Percentiles rank a stretch among this genome's conserved stretches.
These are phyloP conservation scores for Diglossa cyanea DNA, from an alignment of 2,797 vertebrate genomes.

Conservation along the genomic window DNA sequence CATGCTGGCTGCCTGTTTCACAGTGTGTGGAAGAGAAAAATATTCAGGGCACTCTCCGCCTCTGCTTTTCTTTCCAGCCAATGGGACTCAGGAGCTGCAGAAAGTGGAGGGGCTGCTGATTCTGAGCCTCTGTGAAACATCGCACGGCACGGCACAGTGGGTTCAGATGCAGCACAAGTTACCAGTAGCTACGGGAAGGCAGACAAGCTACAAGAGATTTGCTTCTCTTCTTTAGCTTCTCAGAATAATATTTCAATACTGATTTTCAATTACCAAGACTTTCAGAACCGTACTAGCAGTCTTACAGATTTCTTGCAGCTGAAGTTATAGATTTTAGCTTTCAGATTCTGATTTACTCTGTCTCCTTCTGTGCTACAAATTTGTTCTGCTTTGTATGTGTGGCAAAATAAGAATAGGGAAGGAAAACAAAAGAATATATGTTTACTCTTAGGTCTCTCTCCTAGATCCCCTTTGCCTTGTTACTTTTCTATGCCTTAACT, in stretches of 20 bases:
- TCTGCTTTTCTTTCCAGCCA: constrained; percentile 64
- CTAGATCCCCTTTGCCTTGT: background rate
- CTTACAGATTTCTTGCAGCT: background rate
- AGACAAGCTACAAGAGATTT: background rate
- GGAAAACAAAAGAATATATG: background rate
- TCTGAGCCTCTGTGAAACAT: background rate
- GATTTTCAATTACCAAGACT: background rate
- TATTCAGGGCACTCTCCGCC: constrained; percentile 60
- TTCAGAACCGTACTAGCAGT: background rate
- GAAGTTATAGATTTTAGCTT: background rate
- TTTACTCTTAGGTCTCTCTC: background rate
- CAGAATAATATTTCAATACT: background rate
- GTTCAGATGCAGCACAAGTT: background rate
- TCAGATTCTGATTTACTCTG: background rate
- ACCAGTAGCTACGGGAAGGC: background rate
- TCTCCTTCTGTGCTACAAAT: background rate
- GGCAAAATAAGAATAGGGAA: background rate
- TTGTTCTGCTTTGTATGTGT: background rate
- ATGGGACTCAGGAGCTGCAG: background rate
- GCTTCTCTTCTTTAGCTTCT: background rate
- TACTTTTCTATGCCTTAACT: background rate
- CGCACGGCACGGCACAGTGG: background rate
- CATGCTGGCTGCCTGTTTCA: constrained; percentile 38
- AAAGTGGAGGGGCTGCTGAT: constrained; percentile 4
- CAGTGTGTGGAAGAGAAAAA: constrained; percentile 8